Evolutionary conservation across 2,113 vertebrate species (phyloP).

Genomic region (Rhipidura dahli): DNA sequence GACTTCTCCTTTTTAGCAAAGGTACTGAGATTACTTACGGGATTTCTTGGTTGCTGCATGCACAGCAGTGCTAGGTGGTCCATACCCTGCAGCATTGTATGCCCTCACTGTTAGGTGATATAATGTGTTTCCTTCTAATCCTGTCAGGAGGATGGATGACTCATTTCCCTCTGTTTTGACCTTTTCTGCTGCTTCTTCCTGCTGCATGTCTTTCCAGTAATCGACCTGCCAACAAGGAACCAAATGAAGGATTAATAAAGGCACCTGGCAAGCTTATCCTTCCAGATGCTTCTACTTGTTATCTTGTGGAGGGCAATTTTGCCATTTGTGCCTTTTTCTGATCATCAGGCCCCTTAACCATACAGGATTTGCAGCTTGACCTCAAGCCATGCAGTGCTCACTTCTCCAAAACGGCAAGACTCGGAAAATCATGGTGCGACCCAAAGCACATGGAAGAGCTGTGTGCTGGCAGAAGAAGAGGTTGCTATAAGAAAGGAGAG

Average conservation of each 20-base stretch:
- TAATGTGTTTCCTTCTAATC: slow-evolving; percentile 86
- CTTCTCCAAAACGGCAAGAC: neutral
- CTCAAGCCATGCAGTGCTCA: neutral
- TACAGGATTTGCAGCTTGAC: neutral
- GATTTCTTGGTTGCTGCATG: slow-evolving; percentile 85
- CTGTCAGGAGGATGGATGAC: slow-evolving; percentile 84
- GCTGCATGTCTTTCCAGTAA: slow-evolving; percentile 89
- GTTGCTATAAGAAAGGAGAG: neutral
- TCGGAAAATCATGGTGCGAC: neutral
- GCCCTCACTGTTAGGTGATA: slow-evolving; percentile 90
- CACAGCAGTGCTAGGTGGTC: slow-evolving; percentile 82
- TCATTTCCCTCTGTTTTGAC: slow-evolving; percentile 87
- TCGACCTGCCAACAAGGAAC: slow-evolving; percentile 77
- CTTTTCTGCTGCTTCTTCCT: slow-evolving; percentile 84
- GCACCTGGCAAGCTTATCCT: neutral
- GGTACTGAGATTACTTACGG: slow-evolving; percentile 76
- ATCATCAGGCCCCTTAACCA: neutral
- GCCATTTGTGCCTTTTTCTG: neutral
- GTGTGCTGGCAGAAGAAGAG: neutral
- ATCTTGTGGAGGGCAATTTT: neutral
- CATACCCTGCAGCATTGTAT: slow-evolving; percentile 92
- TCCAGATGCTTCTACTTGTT: neutral
- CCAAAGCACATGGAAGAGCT: neutral
- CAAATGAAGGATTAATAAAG: slow-evolving; percentile 29
- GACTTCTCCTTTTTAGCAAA: neutral